Conservation (phyloP, 2,888 invertebrate species). For the Cyclophora albipunctata region DNA sequence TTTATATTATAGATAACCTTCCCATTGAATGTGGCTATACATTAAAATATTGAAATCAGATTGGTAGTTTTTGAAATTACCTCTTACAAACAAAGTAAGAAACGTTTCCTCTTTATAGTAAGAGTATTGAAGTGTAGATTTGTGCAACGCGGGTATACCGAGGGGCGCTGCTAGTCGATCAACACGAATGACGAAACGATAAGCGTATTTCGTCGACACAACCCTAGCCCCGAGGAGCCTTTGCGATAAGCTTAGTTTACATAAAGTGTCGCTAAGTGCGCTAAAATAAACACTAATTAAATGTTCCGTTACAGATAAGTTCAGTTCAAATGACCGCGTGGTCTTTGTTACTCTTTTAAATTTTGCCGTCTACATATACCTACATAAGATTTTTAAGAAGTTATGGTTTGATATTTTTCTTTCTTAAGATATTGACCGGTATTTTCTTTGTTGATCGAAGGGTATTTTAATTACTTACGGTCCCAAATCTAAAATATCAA, state of each 20-base stretch:
- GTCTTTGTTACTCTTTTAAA: conserved; percentile 2
- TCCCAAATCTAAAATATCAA: too few species aligned
- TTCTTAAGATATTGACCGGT: background rate
- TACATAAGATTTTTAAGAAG: background rate
- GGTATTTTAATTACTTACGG: background rate
- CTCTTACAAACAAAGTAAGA: too few species aligned
- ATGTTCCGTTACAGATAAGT: conserved; percentile 12
- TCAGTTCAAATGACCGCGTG: too few species aligned
- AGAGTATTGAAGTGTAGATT: background rate
- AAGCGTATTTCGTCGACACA: background rate
- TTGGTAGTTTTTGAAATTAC: too few species aligned
- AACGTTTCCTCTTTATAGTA: background rate
- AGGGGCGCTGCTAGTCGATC: too few species aligned
- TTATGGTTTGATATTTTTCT: background rate
- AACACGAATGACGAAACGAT: too few species aligned
- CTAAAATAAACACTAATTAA: conserved; percentile 18
- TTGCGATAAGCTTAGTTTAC: conserved; percentile 27
- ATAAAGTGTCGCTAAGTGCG: conserved; percentile 21
- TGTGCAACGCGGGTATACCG: background rate
- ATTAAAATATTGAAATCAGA: too few species aligned
- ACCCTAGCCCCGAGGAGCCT: conserved; percentile 1
- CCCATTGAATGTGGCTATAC: too few species aligned
- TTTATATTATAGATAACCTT: too few species aligned
- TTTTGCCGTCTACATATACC: background rate
- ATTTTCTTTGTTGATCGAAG: too few species aligned